Base-by-base conservation (phyloP, 2,888 invertebrate genomes). In the Epistrophe eligans region DNA sequence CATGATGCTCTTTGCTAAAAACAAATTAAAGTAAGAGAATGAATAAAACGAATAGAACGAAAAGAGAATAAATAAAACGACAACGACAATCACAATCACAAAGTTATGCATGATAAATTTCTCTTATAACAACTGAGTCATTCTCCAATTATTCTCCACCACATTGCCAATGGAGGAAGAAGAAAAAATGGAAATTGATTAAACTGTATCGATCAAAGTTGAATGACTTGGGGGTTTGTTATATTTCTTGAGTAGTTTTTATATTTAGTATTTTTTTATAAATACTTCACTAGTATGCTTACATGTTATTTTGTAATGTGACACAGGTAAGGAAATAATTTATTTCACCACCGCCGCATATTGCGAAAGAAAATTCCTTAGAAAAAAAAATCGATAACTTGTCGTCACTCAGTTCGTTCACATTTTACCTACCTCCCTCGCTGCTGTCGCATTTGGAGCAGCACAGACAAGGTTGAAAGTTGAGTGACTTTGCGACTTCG, bases 201-300 rank as follows among this genome's bases (percentile, higher is more conserved):
- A 85, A 85, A 85, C 85, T 85, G 85, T 85, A 85, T 85, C 85
- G 85, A 85, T 85, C 85, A 85, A 82, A 85, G 85, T 85, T 85
- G 85, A 85, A 85, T 82, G 85, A 85, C 85, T 85, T 74, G 35
- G 40, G 62, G 62, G 62, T 77, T 81, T 62, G 64, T 77, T 85
- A 58, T 85, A 52, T 77, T 81, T 67, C 55, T 67, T 66, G 19
- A 57, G 48, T 64, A 35, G 45, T 60, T 24, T 55, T 62, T 55
- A 52, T 64, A 9, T 62, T 43, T 58, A 45, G 43, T 66, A 28
- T 71, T 17, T 71, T 55, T 52, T 11, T 66, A 55, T 52, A 64
- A 32, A 48, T 17, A 28, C 55, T 28, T 57, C 13, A 15, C 11
- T 32, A 32, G 28, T n/a, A 11, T 48, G 38, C 58, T 73, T 72